Evolutionary conservation across 2,113 vertebrate species (phyloP), one percentile per base, ranked within the genome.

Genomic region (Corythaixoides concolor): DNA sequence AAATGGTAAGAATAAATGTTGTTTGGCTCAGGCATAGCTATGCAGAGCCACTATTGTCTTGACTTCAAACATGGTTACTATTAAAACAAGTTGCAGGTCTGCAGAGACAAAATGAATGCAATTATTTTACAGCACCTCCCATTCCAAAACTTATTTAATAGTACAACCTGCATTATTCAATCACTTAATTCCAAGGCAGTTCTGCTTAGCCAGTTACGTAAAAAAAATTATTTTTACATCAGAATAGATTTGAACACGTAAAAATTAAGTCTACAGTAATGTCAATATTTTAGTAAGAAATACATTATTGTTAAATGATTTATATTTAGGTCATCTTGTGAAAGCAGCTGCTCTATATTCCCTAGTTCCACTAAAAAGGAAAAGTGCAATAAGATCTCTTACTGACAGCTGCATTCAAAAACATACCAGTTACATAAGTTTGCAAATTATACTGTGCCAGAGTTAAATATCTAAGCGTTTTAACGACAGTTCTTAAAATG

Each of bases 351-450:
- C 59, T 96, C 82, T 79, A 39, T 60, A 72, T 69, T 92, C 74
- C 41, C 50, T 11, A 63, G 58, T 77, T 91, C 27, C 62, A 88
- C 67, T 49, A 55, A 47, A 92, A 95, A 81, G 12, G 47, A 95
- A 95, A 88, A 97, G 45, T 66, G 91, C 91, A 96, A 6, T 52
- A 73, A 94, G 87, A 94, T 88, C 89, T 67, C 75, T 90, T 95
- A 95, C 96, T 96, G 93, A 97, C 95, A 97, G 95, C 91, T 96
- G 97, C 94, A 93, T 92, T 94, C 92, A 95, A 94, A 97, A 97
- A 93, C 97, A 95, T 47, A 94, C 58, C 89, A 91, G 94, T 97
- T 97, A 97, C 95, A 94, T 97, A 97, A 97, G 94, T 94, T 94
- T 93, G 89, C 93, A 96, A 95, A 97, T 97, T 94, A 85, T 19